Conservation (phyloP, 2,113 vertebrate species). For the Clinocottus analis region DNA sequence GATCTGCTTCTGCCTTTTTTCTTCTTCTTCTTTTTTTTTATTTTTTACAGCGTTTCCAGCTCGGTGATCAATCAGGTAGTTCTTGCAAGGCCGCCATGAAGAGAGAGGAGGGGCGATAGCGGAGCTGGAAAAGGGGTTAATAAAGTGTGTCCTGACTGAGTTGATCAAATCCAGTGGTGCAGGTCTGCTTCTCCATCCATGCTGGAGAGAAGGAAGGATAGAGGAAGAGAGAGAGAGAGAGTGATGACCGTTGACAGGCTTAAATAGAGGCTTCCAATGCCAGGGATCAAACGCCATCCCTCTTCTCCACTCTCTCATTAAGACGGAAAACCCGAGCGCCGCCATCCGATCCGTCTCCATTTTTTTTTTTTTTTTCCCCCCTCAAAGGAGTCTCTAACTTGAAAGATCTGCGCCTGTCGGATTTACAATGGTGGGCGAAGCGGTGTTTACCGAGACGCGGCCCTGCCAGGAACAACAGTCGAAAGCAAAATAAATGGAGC, state of each 20-base stretch:
- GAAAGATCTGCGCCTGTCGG: conserved; percentile 84
- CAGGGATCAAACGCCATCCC: conserved; percentile 83
- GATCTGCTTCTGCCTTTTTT: conserved; percentile 79
- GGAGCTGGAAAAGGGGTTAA: conserved; percentile 55
- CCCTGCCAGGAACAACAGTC: conserved; percentile 86
- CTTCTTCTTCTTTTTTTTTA: no score
- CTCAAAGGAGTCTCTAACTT: conserved; percentile 84
- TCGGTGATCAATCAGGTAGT: conserved; percentile 76
- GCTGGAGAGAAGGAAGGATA: conserved; percentile 18
- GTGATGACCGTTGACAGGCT: conserved; percentile 83
- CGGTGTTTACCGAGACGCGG: conserved; percentile 82
- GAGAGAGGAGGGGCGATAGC: conserved; percentile 21
- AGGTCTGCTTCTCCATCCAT: conserved; percentile 71
- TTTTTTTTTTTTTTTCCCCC: no score
- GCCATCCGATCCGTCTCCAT: conserved; percentile 83
- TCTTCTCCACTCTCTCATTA: conserved; percentile 86
- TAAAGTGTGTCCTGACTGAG: conserved; percentile 61
- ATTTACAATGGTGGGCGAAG: conserved; percentile 85
- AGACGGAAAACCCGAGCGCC: conserved; percentile 81
- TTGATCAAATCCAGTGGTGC: conserved; percentile 75
- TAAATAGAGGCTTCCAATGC: conserved; percentile 85
- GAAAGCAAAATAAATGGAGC: conserved; percentile 86
- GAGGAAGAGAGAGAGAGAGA: conserved; percentile 57
- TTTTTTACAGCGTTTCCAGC: conserved; percentile 51
- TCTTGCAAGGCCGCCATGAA: conserved; percentile 24